phyloP scores from a whole-genome alignment of 2,797 vertebrate genomes.

The Sebastes trivittatus region DNA sequence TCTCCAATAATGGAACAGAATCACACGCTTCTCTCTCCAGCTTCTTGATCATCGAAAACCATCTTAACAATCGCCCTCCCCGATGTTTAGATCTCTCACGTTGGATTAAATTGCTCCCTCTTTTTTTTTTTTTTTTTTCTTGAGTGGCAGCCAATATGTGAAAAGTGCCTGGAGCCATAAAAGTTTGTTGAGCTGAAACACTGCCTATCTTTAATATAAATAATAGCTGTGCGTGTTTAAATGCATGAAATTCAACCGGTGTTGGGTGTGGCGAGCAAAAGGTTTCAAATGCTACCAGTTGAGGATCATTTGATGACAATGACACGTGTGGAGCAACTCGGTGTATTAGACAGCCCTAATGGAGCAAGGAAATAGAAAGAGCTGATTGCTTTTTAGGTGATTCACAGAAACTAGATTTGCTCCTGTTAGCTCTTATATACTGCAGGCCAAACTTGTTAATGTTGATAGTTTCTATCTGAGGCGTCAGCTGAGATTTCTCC shows the following conservation, averaged over 20 bases:
- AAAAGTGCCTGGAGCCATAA: constrained; percentile 47
- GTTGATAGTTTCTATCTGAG: constrained; percentile 12
- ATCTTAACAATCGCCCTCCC: constrained; percentile 40
- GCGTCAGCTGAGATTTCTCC: constrained; percentile 27
- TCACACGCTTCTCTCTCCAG: constrained; percentile 21
- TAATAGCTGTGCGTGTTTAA: constrained; percentile 61
- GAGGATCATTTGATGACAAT: constrained; percentile 1
- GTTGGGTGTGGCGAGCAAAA: constrained; percentile 5
- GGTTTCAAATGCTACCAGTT: constrained; percentile 4
- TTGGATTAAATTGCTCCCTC: constrained; percentile 61
- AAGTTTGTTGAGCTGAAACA: constrained; percentile 35
- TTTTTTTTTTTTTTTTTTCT: not conserved
- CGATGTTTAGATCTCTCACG: constrained; percentile 57
- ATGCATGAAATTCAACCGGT: constrained; percentile 30
- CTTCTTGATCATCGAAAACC: constrained; percentile 55
- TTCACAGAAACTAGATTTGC: constrained; percentile 11
- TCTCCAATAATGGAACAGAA: constrained; percentile 56
- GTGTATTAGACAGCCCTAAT: constrained; percentile 28
- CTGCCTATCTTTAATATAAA: constrained; percentile 56
- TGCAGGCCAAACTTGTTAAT: constrained; percentile 16
- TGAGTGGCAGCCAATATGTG: constrained; percentile 47
- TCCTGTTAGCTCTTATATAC: constrained; percentile 3
- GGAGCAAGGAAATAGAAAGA: constrained; percentile 22
- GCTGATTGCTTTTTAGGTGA: constrained; percentile 26
- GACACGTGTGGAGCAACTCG: not conserved